A percentile compares a stretch with the other conserved stretches of the same genome.
Conservation (phyloP, 2,797 vertebrate species). For the Poecile montanus region DNA sequence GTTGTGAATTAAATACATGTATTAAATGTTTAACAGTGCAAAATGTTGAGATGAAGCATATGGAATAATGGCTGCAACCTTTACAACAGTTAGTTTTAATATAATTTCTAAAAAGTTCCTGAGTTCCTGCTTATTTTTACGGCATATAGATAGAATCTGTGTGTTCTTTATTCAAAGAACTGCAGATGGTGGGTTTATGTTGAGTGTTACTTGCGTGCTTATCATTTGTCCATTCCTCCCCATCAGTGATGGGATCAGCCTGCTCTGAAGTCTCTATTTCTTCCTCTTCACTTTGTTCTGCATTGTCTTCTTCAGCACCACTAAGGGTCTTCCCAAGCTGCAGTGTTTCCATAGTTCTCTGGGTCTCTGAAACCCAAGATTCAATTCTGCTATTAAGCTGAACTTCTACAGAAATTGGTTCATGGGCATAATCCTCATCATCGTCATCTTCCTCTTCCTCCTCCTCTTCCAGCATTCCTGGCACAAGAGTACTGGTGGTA, state of each 20-base stretch:
- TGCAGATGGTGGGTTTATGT: slow-evolving; percentile 73
- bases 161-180: slow-evolving; percentile 59
- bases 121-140: slow-evolving; percentile 81
- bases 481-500: slow-evolving; percentile 95
- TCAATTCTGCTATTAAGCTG: slow-evolving; percentile 95
- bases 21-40: slow-evolving; percentile 78
- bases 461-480: slow-evolving; percentile 95
- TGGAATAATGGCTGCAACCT: slow-evolving; percentile 72
- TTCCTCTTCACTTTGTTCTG: slow-evolving; percentile 87
- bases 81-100: slow-evolving; percentile 66
- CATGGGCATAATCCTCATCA: slow-evolving; percentile 90
- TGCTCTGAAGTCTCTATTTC: slow-evolving; percentile 82
- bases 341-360: slow-evolving; percentile 93
- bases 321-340: slow-evolving; percentile 91
- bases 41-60: slow-evolving; percentile 79
- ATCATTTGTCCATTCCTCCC: slow-evolving; percentile 77
- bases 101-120: slow-evolving; percentile 79
- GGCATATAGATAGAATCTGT: slow-evolving; percentile 65
- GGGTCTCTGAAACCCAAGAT: slow-evolving; percentile 94
- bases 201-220: slow-evolving; percentile 42
- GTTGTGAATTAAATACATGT: slow-evolving; percentile 75
- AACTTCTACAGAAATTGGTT: slow-evolving; percentile 92
- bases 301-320: slow-evolving; percentile 88
- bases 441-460: slow-evolving; percentile 92
- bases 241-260: slow-evolving; percentile 72